Percentiles rank a stretch among this genome's conserved stretches.
phyloP scores from a whole-genome alignment of 2,888 invertebrate genomes.

The Zootermopsis nevadensis region DNA sequence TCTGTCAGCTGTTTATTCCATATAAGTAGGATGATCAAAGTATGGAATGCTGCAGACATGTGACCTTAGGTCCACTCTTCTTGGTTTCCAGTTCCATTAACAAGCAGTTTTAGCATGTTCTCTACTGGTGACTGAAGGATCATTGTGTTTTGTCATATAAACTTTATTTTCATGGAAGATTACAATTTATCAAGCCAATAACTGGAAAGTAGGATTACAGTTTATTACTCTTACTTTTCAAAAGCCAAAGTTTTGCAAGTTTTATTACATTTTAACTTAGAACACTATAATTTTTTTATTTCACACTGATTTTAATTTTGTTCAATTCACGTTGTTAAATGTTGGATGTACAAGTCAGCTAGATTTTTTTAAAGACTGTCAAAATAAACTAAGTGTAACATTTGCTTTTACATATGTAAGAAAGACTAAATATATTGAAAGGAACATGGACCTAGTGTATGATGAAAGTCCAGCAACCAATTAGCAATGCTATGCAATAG shows the following conservation, averaged over 20 bases:
- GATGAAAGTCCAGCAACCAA: background rate
- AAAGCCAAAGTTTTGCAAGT: background rate
- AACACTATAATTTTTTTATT: background rate
- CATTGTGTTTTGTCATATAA: background rate
- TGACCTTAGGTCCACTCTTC: background rate
- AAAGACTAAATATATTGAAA: background rate
- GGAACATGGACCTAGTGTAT: background rate
- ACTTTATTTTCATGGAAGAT: background rate
- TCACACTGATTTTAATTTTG: background rate
- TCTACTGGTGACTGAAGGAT: background rate
- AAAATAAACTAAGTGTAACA: background rate
- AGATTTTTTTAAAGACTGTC: background rate
- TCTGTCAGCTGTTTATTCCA: background rate
- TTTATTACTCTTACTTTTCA: background rate
- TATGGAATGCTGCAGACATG: background rate
- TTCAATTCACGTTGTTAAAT: background rate
- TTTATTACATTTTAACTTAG: background rate
- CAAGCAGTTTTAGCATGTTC: background rate
- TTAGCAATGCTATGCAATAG: background rate
- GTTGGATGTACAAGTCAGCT: background rate
- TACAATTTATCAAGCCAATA: background rate
- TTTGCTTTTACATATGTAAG: background rate
- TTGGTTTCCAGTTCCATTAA: background rate
- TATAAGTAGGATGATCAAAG: background rate
- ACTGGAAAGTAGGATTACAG: background rate